Base-by-base conservation (phyloP, 1,140 invertebrate genomes). In the Aphis gossypii region DNA sequence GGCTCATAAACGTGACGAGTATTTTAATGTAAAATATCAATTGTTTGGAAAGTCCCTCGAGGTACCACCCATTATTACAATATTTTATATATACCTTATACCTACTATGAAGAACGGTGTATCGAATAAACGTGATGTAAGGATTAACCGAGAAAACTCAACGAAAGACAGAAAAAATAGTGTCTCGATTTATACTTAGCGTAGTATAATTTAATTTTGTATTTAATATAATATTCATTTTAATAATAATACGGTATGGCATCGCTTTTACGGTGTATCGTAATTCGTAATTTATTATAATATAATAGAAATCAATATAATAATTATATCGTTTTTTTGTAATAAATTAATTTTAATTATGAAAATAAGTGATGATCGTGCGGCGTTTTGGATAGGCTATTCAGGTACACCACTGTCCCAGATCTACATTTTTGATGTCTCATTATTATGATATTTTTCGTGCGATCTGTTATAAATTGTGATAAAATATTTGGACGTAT, bases 1-100 rank as follows among this genome's bases (percentile, higher is more conserved):
- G 38, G 68, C 44, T 92, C n/a, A 30, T n/a, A 76, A 92, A 92
- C 90, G 60, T 92, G 60, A 92, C 41, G 46, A 30, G 25, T 84
- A 84, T 83, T 38, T 83, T 38, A 38, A 83, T 83, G 8, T 83
- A 83, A 38, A 83, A 48, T 48, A 92, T 92, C 56, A 30, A 30
- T 46, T 51, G 60, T 82, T 92, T 38, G 30, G 60, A 92, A 92
- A 92, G 7, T 82, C 30, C 41, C 44, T 30, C 3, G 48, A 25
- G 35, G 83, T 44, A 84, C 8, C 87, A 20, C 38, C 88, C 35
- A 54, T 54, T 41, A 60, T 51, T 38, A 90, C 38, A 35, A 76
- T 76, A 76, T 76, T n/a, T n/a, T n/a, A 2, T 76, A 18, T n/a
- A n/a, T 60, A 18, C 46, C 23, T 25, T 9, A 20, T 56, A 30